phyloP scores from a whole-genome alignment of 1,140 invertebrate species.

The Arctopsyche grandis region DNA sequence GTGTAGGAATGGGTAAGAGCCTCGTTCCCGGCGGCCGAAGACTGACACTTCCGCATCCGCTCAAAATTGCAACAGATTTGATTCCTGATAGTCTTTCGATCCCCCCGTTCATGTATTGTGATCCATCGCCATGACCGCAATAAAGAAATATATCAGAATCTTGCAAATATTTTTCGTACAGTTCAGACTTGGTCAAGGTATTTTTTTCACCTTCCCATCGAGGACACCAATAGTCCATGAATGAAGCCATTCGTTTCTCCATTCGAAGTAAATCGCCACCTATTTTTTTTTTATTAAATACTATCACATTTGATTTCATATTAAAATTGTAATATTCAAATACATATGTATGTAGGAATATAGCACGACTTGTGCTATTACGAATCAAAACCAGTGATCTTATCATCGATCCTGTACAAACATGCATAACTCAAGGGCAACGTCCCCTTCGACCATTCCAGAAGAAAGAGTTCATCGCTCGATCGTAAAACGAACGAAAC shows the following conservation, averaged over 20 bases:
- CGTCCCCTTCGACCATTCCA: too few species aligned
- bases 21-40: constrained; percentile 68
- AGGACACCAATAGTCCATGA: constrained; percentile 71
- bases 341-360: too few species aligned
- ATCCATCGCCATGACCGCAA: constrained; percentile 82
- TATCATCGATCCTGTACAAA: too few species aligned
- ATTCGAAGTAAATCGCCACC: constrained; percentile 75
- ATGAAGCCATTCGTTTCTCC: constrained; percentile 73
- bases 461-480: too few species aligned
- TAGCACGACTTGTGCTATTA: too few species aligned
- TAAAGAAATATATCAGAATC: constrained; percentile 78
- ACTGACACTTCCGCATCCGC: constrained; percentile 80
- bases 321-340: constrained; percentile 46
- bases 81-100: constrained; percentile 61
- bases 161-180: constrained; percentile 70
- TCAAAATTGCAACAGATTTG: constrained; percentile 72
- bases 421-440: too few species aligned
- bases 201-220: constrained; percentile 74
- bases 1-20: constrained; percentile 72
- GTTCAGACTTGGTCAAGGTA: constrained; percentile 65
- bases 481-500: too few species aligned
- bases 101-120: constrained; percentile 71
- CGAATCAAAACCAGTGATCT: too few species aligned
- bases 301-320: background rate
- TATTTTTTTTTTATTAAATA: constrained; percentile 68